These are phyloP conservation scores for Cyphomyrmex costatus DNA, from an alignment of 1,140 invertebrate genomes.

Conservation along the genomic window DNA sequence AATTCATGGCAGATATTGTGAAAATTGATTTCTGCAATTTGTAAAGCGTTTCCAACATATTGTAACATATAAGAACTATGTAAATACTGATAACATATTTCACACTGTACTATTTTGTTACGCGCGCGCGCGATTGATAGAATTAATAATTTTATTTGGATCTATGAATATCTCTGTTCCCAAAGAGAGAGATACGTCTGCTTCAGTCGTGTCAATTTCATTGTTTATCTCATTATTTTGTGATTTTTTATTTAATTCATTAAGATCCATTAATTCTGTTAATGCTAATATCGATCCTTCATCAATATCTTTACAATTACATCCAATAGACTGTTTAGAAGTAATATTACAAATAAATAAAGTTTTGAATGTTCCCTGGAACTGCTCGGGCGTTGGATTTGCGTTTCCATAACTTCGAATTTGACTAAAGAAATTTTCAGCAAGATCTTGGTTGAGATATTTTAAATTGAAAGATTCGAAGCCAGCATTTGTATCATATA, in stretches of 20 bases:
- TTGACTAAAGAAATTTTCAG: slow-evolving; percentile 8
- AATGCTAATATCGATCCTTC: not conserved
- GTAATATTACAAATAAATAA: not conserved
- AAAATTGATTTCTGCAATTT: not conserved
- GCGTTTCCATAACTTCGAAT: not conserved
- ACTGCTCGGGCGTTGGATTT: not conserved
- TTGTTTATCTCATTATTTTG: not conserved
- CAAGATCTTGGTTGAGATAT: not conserved
- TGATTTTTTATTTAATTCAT: not conserved
- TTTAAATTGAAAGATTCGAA: not conserved
- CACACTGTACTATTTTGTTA: not conserved
- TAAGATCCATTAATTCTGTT: not conserved
- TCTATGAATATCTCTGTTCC: not conserved
- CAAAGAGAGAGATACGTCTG: not conserved
- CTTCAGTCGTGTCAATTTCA: not conserved
- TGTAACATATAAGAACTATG: not conserved
- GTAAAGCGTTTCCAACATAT: not conserved
- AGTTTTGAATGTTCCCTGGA: not conserved
- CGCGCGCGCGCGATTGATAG: no score
- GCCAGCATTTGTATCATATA: not conserved
- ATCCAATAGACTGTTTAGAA: slow-evolving; percentile 10
- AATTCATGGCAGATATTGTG: not conserved
- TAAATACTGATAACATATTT: not conserved
- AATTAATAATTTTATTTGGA: not conserved
- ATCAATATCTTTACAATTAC: not conserved